These are phyloP conservation scores for Melanotaenia boesemani DNA, from an alignment of 2,797 vertebrate genomes.

Conservation along the genomic window DNA sequence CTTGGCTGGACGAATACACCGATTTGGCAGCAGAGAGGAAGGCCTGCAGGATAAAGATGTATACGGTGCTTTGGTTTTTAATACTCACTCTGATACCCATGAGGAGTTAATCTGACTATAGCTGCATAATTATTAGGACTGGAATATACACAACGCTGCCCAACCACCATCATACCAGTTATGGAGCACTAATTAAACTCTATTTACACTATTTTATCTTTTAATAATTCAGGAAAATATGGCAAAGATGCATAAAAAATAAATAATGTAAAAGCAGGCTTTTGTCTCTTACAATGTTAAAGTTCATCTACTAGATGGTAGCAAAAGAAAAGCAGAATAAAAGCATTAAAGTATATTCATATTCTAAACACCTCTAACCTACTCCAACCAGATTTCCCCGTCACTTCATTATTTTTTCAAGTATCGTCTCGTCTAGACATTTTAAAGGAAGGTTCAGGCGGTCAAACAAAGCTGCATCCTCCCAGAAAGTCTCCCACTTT, in stretches of 20 bases:
- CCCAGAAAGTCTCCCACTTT: slow-evolving; percentile 8
- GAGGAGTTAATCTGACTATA: slow-evolving; percentile 2
- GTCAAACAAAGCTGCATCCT: slow-evolving; percentile 11
- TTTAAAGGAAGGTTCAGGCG: background rate
- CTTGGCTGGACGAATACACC: slow-evolving; percentile 44
- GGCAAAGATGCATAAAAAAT: too few species aligned
- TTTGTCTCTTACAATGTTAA: too few species aligned
- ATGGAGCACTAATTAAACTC: too few species aligned
- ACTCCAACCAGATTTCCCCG: background rate
- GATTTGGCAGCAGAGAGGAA: slow-evolving; percentile 25
- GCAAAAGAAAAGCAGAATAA: too few species aligned
- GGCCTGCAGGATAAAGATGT: slow-evolving; percentile 53
- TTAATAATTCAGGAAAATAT: too few species aligned
- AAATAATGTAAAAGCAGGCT: too few species aligned
- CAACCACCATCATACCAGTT: too few species aligned
- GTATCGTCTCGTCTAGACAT: background rate
- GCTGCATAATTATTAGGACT: too few species aligned
- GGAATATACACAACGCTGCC: too few species aligned
- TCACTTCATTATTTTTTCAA: slow-evolving; percentile 23
- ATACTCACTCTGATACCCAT: slow-evolving; percentile 27
- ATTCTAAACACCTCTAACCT: background rate
- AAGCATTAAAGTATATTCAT: too few species aligned
- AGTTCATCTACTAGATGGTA: too few species aligned
- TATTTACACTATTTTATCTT: too few species aligned
- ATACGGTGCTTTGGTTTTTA: slow-evolving; percentile 33